Evolutionary conservation across 2,797 vertebrate genomes (phyloP).

Genomic region (Zalophus californianus): DNA sequence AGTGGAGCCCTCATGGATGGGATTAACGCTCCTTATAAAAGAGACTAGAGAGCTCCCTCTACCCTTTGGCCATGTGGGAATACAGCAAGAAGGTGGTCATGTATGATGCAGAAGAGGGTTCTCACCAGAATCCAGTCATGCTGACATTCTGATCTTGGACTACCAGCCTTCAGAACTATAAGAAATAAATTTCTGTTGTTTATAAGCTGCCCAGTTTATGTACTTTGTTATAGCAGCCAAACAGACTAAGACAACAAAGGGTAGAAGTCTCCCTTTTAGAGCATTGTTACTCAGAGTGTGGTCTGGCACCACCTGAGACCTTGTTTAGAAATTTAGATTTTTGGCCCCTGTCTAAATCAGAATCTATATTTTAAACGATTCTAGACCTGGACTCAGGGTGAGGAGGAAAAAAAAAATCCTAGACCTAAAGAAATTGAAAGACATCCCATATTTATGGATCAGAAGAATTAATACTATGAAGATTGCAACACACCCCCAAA

Average conservation of each 20-base stretch:
- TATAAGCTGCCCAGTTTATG: not conserved
- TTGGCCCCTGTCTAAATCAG: not conserved
- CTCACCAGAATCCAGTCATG: not conserved
- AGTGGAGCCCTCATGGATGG: not conserved
- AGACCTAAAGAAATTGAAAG: constrained; percentile 45
- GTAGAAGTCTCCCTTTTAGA: not conserved
- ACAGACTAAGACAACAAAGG: not conserved
- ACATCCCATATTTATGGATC: not conserved
- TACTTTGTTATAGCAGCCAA: not conserved
- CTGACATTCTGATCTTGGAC: not conserved
- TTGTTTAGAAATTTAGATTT: constrained; percentile 39
- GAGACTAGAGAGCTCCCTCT: not conserved
- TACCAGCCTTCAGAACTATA: not conserved
- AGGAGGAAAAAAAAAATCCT: not conserved
- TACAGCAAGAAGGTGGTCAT: not conserved
- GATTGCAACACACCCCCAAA: not conserved
- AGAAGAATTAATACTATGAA: constrained; percentile 50
- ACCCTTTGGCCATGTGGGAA: not conserved
- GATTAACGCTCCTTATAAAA: not conserved
- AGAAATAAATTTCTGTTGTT: not conserved
- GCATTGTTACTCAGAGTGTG: not conserved
- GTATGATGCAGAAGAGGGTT: not conserved
- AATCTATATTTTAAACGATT: constrained; percentile 13
- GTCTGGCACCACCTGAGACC: not conserved
- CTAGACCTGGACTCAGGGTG: not conserved